Evolutionary conservation across 2,888 invertebrate genomes (phyloP), one percentile per base, ranked within the genome.

Genomic region (Cordilura impudica): DNA sequence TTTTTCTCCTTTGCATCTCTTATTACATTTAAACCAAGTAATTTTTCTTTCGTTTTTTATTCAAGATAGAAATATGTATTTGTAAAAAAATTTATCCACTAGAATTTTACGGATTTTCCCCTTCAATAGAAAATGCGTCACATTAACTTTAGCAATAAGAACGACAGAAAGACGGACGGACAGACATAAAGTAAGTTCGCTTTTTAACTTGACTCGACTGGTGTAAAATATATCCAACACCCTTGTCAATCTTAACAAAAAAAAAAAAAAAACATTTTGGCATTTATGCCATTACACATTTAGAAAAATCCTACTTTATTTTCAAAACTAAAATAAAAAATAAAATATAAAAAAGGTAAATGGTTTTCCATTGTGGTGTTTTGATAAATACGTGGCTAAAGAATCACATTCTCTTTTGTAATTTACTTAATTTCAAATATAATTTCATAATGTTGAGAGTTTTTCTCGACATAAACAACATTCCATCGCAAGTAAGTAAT

Each of bases 231-330:
- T 18, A 56, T 51, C 65, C 49, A 69, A 65, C 76, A 82, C 81
- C 81, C 82, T 82, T 77, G 72, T 82, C 82, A 82, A 79, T 66
- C 72, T 66, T 7, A 45, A 45, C 35, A 14, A 47, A 29, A 39
- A 31, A 1, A 49, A 14, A 47, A 29, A 39, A 31, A 1, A 49
- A 73, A 70, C 72, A 73, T 83, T 87, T 85, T 87, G 87, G 87
- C 87, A 87, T 84, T 86, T 85, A 85, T 87, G 85, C 87, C 86
- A 87, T 87, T 84, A 87, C 84, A 23, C 23, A 14, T 54, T 56
- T 1, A 2, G 21, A 51, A 58, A 70, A 86, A 84, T 84, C 83
- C 83, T 83, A 83, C 84, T 82, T 84, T 86, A 82, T 83, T 83
- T 83, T 82, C 35, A 49, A 53, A 70, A 16, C 16, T 58, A 18